A percentile compares a stretch with the other conserved stretches of the same genome.
These are phyloP conservation scores for Dryobates pubescens DNA, from an alignment of 2,797 vertebrate species.

Conservation along the genomic window DNA sequence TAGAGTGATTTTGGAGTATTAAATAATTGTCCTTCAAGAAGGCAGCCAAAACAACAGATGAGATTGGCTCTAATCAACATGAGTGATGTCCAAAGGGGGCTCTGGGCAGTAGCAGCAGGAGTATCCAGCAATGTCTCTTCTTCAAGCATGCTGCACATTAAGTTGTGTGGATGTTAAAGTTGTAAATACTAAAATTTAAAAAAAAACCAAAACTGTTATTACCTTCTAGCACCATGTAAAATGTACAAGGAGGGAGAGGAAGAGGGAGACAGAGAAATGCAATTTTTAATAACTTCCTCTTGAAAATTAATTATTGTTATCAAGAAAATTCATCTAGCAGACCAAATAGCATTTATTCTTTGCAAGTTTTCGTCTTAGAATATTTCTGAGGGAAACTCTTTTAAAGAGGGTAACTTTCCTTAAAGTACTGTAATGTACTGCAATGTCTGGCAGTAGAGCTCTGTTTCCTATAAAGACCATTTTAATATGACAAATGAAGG, in stretches of 20 bases:
- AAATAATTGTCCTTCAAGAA: neutral
- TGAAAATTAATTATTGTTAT: neutral
- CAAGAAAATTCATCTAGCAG: neutral
- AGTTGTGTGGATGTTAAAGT: neutral
- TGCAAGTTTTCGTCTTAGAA: neutral
- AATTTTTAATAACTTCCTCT: neutral
- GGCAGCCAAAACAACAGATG: neutral
- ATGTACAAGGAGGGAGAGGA: neutral
- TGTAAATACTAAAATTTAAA: neutral
- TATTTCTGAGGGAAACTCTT: neutral
- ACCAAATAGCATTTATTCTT: neutral
- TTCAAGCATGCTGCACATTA: neutral
- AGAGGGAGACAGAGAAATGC: neutral
- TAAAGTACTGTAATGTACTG: neutral
- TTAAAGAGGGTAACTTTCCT: neutral
- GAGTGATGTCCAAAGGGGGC: neutral
- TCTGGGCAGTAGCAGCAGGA: neutral
- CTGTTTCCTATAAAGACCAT: neutral
- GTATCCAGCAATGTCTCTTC: neutral
- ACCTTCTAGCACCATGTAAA: neutral
- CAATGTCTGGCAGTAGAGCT: neutral
- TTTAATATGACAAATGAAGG: neutral
- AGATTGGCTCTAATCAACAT: neutral
- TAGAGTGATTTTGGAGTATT: neutral
- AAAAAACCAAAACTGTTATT: neutral